Conservation (phyloP, 2,797 vertebrate species). For the Trichosurus vulpecula region DNA sequence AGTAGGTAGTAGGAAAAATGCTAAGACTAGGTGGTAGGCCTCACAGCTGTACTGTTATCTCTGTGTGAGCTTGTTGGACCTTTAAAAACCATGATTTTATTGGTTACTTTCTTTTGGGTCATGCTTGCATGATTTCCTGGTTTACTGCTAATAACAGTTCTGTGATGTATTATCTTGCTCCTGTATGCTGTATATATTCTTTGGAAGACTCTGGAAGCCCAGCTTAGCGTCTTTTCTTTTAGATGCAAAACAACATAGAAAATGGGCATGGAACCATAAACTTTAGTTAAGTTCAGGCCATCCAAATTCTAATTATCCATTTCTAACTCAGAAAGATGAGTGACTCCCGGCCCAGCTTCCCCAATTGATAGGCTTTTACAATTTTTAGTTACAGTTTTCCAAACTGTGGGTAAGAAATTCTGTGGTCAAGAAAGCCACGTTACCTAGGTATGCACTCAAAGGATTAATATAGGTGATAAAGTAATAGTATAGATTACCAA, state of each 20-base stretch:
- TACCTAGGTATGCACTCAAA: background rate
- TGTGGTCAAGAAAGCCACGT: background rate
- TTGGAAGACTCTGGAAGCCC: background rate
- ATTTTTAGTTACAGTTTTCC: background rate
- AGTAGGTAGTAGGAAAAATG: constrained; percentile 63
- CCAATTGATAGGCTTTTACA: background rate
- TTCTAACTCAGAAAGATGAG: background rate
- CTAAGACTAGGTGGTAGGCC: background rate
- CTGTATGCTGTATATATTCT: background rate
- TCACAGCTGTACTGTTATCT: background rate
- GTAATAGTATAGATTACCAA: background rate
- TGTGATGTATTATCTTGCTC: background rate
- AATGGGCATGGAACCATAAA: background rate
- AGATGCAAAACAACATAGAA: background rate
- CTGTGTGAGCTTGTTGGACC: background rate
- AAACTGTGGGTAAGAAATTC: background rate
- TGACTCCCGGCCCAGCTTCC: background rate
- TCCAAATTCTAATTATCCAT: background rate
- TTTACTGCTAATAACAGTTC: background rate
- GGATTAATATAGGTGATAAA: background rate
- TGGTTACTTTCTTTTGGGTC: constrained; percentile 34
- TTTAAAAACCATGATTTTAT: background rate
- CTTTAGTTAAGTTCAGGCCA: background rate
- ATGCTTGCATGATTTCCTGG: background rate
- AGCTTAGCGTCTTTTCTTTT: background rate